Evolutionary conservation across 2,888 invertebrate genomes (phyloP), one percentile per base, ranked within the genome.

Genomic region (Calephelis perditalis): DNA sequence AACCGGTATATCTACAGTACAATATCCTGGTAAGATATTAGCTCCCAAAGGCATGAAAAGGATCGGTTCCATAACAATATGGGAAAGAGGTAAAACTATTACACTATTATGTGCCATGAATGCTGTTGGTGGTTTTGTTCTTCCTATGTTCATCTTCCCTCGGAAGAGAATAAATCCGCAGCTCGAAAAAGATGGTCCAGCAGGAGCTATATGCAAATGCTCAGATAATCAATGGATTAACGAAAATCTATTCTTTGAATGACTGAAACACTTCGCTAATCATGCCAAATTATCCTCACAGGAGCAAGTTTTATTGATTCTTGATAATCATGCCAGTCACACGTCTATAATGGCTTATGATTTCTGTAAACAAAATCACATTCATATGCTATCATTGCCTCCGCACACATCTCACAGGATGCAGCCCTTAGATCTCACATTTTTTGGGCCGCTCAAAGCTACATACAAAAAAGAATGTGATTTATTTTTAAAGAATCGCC

Each of bases 121-220:
- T n/a, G n/a, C n/a, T n/a, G n/a, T n/a, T n/a, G n/a, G n/a, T n/a
- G n/a, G n/a, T n/a, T n/a, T n/a, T n/a, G 56, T 86, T 43, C 84
- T 84, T 8, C 86, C 84, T 5, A 82, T 88, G 82, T 84, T 86
- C 67, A 85, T 89, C 57, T 88, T 79, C 62, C 82, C 83, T 0
- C 61, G 82, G 44, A 77, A 84, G 66, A 77, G 80, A 62, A 72
- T 82, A 77, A 76, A 75, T 54, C 76, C 77, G n/a, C 63, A 65
- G 2, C 71, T 86, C 9, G 74, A 81, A 64, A 76, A 76, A 59
- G 79, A 77, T 73, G 82, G 84, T 15, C 82, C 81, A 65, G 62
- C 72, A 64, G 76, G 76, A 52, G 74, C 81, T 9, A 63, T 84
- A 40, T 74, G 72, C 63, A 71, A 66, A 65, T 72, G 70, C 47